Evolutionary conservation across 2,888 invertebrate genomes (phyloP).

Genomic region (Rugalucina vietnamica): DNA sequence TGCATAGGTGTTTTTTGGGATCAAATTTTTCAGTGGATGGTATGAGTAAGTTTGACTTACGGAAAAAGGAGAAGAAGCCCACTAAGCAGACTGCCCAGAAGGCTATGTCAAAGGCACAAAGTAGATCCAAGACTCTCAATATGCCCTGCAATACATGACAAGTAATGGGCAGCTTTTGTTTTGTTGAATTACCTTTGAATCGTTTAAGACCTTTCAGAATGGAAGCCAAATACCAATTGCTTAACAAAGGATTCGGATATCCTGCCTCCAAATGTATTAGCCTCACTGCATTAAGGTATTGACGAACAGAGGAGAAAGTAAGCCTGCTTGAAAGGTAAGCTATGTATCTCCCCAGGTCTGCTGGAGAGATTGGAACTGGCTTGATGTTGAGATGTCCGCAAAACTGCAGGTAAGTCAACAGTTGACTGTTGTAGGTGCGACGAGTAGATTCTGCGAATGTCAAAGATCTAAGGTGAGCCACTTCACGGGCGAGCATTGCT

Average conservation of each 20-base stretch:
- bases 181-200: neutral
- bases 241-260: too few relatives aligned
- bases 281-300: neutral
- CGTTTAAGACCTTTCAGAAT: constrained; percentile 17
- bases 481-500: constrained; percentile 6
- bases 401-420: constrained; percentile 13
- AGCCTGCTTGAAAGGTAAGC: neutral
- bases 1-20: neutral
- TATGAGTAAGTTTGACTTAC: constrained; percentile 23
- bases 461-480: neutral
- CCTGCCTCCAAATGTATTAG: neutral
- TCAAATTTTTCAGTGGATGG: constrained; percentile 15
- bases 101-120: neutral
- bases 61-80: constrained; percentile 34
- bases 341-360: neutral
- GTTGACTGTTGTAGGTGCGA: constrained; percentile 21
- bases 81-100: constrained; percentile 32
- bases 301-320: neutral
- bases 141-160: neutral
- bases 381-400: neutral
- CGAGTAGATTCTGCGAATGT: constrained; percentile 33
- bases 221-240: neutral
- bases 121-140: neutral
- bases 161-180: constrained; percentile 20
- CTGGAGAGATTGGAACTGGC: neutral